phyloP scores from a whole-genome alignment of 2,888 invertebrate genomes.

The Agriotes lineatus region DNA sequence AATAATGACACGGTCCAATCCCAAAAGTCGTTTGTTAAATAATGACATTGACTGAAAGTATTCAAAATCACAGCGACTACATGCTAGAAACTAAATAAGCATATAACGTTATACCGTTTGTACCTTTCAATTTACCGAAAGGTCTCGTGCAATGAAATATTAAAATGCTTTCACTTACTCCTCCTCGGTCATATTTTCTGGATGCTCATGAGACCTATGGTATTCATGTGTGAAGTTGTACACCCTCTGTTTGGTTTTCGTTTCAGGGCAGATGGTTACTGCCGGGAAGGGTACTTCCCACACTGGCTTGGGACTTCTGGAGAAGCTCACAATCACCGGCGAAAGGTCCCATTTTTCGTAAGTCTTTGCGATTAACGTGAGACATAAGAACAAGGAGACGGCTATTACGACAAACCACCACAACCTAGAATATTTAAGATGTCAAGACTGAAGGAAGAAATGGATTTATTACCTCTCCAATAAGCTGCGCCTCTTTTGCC shows the following conservation, averaged over 20 bases:
- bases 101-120: too few relatives aligned
- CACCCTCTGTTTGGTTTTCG: conserved; percentile 73
- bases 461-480: conserved; percentile 60
- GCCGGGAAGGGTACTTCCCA: conserved; percentile 72
- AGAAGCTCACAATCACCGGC: conserved; percentile 83
- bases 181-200: conserved; percentile 66
- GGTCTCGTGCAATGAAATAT: too few relatives aligned
- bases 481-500: conserved; percentile 58
- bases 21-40: too few relatives aligned
- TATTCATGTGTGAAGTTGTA: conserved; percentile 76
- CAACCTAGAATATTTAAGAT: conserved; percentile 70
- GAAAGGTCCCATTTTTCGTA: conserved; percentile 81
- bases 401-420: conserved; percentile 71
- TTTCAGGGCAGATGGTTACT: conserved; percentile 66
- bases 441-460: conserved; percentile 73
- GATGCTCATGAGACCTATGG: conserved; percentile 55
- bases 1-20: too few relatives aligned
- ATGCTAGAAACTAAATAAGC: too few relatives aligned
- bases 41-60: too few relatives aligned
- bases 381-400: conserved; percentile 68
- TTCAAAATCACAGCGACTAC: too few relatives aligned
- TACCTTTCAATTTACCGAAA: too few relatives aligned
- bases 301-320: conserved; percentile 78
- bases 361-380: conserved; percentile 72
- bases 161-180: too few relatives aligned